Evolutionary conservation across 1,140 invertebrate genomes (phyloP).

Genomic region (Sarcophaga bullata): DNA sequence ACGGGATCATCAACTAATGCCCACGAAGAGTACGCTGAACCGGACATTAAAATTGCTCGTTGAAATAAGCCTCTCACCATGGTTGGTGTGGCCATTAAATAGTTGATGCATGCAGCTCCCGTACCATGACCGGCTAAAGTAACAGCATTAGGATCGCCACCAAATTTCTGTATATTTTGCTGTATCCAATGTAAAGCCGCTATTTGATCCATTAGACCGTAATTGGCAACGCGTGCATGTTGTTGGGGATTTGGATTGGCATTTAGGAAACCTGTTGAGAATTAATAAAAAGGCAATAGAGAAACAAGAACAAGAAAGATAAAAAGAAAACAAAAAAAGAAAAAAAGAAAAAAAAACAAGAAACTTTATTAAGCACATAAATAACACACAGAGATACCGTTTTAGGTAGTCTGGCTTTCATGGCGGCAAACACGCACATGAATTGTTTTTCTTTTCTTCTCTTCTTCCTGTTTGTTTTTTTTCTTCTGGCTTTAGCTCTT

Average conservation of each 20-base stretch:
- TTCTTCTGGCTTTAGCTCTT: slow-evolving; percentile 24
- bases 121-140: slow-evolving; percentile 93
- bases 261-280: slow-evolving; percentile 81
- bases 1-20: slow-evolving; percentile 91
- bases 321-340: neutral
- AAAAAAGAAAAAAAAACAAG: neutral
- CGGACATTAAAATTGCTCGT: slow-evolving; percentile 88
- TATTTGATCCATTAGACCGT: slow-evolving; percentile 93
- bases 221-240: slow-evolving; percentile 87
- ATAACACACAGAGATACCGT: neutral
- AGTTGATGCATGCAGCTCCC: slow-evolving; percentile 94
- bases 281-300: slow-evolving; percentile 1
- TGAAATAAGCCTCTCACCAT: slow-evolving; percentile 91
- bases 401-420: neutral
- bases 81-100: slow-evolving; percentile 93
- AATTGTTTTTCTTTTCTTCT: neutral
- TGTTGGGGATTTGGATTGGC: slow-evolving; percentile 82
- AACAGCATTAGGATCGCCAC: slow-evolving; percentile 87
- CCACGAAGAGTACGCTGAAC: slow-evolving; percentile 93
- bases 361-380: slow-evolving; percentile 23
- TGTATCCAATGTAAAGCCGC: slow-evolving; percentile 92
- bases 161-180: slow-evolving; percentile 90
- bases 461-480: neutral
- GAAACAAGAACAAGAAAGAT: neutral
- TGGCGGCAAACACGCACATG: neutral